Base-by-base conservation (phyloP, 2,888 invertebrate species). In the Acleris laterana region DNA sequence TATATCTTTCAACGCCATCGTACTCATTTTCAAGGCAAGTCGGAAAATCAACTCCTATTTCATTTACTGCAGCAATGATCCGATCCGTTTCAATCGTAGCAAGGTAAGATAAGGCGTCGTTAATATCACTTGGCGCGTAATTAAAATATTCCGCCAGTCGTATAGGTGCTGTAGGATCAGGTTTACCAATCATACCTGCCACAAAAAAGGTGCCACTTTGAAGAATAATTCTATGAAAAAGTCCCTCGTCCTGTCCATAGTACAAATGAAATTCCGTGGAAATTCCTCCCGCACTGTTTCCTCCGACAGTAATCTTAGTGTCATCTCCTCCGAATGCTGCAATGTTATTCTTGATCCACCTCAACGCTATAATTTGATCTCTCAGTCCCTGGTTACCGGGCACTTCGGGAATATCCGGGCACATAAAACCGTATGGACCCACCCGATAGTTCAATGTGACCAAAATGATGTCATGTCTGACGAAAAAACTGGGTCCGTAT, bases 401-500 rank as follows among this genome's bases (percentile, higher is more conserved):
- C 13, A 68, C 63, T n/a, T 63, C 62, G 3, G 63, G 51, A 2
- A n/a, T 58, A 46, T 64, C 60, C 1, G 68, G 25, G 22, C 62
- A 63, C 63, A 70, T 61, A 22, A 70, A 70, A 0, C 70, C 70
- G 46, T 57, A 67, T 11, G 59, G 44, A 11, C 69, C 69, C 3
- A 71, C 3, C 44, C 71, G 11, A 46, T 68, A 70, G 42, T 70
- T 71, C 2, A 68, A 38, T 16, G 75, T 74, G 1, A 80, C 74
- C 0, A 89, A 76, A 2, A 89, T 79, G 5, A 89, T 73, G 22
- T 78, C 76, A 16, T 85, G 79, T 71, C 76, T 71, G 55, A 77
- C 75, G 59, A 86, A 76, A 75, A 81, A 81, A 70, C 77, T 79
- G 16, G 84, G 81, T 3, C 80, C 84, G 38, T 81, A 83, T 0